Conservation (phyloP, 2,888 invertebrate genomes). For the Didymodactylos carnosus region DNA sequence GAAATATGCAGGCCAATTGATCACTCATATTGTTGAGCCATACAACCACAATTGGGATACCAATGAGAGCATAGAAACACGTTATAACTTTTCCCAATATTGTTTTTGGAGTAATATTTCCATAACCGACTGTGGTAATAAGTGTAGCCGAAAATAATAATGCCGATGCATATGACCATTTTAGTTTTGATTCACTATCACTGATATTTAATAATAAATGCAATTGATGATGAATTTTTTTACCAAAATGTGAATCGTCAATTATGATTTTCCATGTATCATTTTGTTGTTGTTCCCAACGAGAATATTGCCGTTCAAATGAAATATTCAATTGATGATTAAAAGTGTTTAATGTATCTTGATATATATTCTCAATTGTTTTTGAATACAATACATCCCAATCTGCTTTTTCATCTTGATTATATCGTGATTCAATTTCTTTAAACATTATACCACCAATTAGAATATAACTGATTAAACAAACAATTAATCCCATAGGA, state of each 20-base stretch:
- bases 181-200: background rate
- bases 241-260: background rate
- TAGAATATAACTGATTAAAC: background rate
- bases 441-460: background rate
- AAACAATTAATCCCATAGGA: background rate
- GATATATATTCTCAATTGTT: background rate
- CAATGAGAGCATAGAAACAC: conserved; percentile 14
- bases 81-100: conserved; percentile 13
- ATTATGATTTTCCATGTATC: background rate
- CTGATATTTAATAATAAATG: too few species aligned
- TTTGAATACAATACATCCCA: background rate
- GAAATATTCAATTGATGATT: background rate
- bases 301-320: background rate
- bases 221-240: too few species aligned
- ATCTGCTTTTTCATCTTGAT: background rate
- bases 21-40: conserved; percentile 13
- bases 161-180: conserved; percentile 12
- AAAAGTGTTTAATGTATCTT: background rate
- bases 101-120: conserved; percentile 15
- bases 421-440: background rate
- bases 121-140: conserved; percentile 16
- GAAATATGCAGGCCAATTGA: conserved; percentile 11
- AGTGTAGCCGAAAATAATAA: conserved; percentile 14
- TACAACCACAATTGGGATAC: conserved; percentile 15
- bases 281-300: background rate